These are phyloP conservation scores for Xestoiulus laeticollis DNA, from an alignment of 2,888 invertebrate species.

Conservation along the genomic window DNA sequence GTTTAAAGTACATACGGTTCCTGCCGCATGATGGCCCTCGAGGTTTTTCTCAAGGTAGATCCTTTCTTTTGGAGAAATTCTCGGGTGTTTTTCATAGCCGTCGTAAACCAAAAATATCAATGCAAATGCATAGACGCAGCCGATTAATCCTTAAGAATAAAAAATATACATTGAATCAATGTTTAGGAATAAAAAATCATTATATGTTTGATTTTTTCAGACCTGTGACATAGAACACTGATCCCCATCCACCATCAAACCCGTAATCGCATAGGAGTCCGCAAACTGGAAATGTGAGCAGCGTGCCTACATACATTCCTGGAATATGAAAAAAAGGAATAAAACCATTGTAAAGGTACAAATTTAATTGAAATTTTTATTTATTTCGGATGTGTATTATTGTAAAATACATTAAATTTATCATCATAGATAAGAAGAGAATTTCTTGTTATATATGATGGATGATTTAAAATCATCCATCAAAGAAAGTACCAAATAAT, in stretches of 20 bases:
- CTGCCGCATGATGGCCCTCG: slow-evolving; percentile 50
- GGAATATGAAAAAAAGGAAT: background rate
- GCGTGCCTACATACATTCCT: slow-evolving; percentile 54
- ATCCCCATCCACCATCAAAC: slow-evolving; percentile 70
- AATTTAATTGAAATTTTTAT: background rate
- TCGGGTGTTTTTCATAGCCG: slow-evolving; percentile 68
- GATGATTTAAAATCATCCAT: no score
- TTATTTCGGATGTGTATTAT: background rate
- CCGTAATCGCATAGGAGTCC: slow-evolving; percentile 70
- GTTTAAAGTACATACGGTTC: slow-evolving; percentile 6
- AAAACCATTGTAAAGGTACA: background rate
- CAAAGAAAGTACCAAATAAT: no score
- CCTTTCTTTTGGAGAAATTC: slow-evolving; percentile 66
- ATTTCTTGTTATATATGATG: background rate
- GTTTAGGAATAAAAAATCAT: background rate
- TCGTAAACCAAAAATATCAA: slow-evolving; percentile 68
- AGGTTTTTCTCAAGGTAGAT: slow-evolving; percentile 59
- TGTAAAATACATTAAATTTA: background rate
- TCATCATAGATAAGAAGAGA: background rate
- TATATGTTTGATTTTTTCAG: slow-evolving; percentile 52
- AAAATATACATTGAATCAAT: background rate
- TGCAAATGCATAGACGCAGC: slow-evolving; percentile 65
- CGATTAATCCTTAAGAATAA: slow-evolving; percentile 62
- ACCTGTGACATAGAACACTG: slow-evolving; percentile 71
- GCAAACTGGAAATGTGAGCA: slow-evolving; percentile 69